A percentile compares a stretch with the other conserved stretches of the same genome.
phyloP scores from a whole-genome alignment of 2,888 invertebrate genomes.

The Hydroisotoma schaefferi region DNA sequence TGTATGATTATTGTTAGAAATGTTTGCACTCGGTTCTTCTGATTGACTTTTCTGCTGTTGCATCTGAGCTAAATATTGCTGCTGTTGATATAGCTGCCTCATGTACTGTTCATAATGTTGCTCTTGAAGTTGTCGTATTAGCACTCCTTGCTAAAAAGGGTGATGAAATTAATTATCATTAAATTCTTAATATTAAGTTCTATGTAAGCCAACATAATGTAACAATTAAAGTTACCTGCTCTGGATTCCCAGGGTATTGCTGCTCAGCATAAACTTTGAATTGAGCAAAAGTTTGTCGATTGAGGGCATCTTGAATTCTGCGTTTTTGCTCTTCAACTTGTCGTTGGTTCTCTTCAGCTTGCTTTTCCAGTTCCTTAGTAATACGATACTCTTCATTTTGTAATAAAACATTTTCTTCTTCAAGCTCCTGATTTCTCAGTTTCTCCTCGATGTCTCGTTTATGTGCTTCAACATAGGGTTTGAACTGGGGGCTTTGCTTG shows the following conservation, averaged over 20 bases:
- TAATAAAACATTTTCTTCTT: conserved; percentile 41
- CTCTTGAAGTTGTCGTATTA: conserved; percentile 92
- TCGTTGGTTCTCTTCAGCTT: conserved; percentile 62
- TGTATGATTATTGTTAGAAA: background rate
- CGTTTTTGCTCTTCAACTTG: conserved; percentile 57
- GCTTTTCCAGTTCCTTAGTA: conserved; percentile 64
- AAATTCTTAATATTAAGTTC: no score
- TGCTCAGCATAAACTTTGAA: conserved; percentile 91
- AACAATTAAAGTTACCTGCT: conserved; percentile 58
- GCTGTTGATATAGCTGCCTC: conserved; percentile 76
- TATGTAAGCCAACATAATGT: no score
- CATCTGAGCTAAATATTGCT: conserved; percentile 47
- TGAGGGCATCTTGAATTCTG: conserved; percentile 86
- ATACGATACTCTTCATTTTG: conserved; percentile 56
- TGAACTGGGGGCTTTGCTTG: conserved; percentile 82
- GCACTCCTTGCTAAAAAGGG: conserved; percentile 74
- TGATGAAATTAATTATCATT: background rate
- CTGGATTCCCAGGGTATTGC: conserved; percentile 65
- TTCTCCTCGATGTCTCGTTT: conserved; percentile 81
- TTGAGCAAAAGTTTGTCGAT: conserved; percentile 87
- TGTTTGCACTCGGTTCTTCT: conserved; percentile 45
- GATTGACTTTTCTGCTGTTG: conserved; percentile 50
- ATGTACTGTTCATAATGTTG: conserved; percentile 99
- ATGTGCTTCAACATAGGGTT: conserved; percentile 86
- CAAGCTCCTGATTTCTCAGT: conserved; percentile 57